Evolutionary conservation across 2,888 invertebrate genomes (phyloP).

Genomic region (Pseudoips prasinana): DNA sequence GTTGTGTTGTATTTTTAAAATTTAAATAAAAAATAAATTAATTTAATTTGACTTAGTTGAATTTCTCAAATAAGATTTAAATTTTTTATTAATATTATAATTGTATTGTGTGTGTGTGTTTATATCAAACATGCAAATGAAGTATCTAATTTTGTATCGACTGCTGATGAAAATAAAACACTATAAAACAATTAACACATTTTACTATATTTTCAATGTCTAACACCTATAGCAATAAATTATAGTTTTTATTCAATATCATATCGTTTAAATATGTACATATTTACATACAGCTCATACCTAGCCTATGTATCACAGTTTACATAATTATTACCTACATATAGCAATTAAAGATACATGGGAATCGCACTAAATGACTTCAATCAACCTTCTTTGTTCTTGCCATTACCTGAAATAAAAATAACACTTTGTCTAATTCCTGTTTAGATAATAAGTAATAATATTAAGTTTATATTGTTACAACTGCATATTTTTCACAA

Average conservation of each 20-base stretch:
- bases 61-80: no score
- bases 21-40: no score
- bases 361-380: constrained; percentile 22
- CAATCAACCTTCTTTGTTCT: constrained; percentile 13
- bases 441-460: constrained; percentile 4
- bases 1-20: no score
- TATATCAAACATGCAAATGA: no score
- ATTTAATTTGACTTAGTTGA: no score
- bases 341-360: constrained; percentile 24
- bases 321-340: constrained; percentile 27
- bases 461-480: not conserved
- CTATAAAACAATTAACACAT: constrained; percentile 50
- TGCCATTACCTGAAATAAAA: constrained; percentile 31
- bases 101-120: no score
- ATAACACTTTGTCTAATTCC: constrained; percentile 3
- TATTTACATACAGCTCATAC: constrained; percentile 44
- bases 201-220: constrained; percentile 51
- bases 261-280: constrained; percentile 47
- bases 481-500: constrained; percentile 1
- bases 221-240: constrained; percentile 59
- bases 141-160: no score
- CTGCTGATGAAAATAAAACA: constrained; percentile 27
- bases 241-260: constrained; percentile 41
- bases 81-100: no score
- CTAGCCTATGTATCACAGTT: constrained; percentile 41